Percentiles rank a stretch among this genome's conserved stretches.
Conservation (phyloP, 2,888 invertebrate genomes). For the Steinernema scapterisci region DNA sequence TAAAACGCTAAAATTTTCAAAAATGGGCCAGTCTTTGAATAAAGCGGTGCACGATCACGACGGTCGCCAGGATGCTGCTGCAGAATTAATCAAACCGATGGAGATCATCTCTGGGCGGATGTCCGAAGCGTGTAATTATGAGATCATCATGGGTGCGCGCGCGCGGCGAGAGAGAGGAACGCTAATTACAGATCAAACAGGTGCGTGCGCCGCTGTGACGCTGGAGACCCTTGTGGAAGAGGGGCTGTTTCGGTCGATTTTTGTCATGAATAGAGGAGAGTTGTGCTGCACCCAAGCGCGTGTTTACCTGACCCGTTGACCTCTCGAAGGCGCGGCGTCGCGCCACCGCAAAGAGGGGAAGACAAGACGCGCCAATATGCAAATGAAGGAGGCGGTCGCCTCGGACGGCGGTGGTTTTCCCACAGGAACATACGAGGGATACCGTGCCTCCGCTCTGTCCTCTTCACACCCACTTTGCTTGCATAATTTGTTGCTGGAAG, state of each 20-base stretch:
- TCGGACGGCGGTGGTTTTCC: neutral
- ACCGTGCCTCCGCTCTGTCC: neutral
- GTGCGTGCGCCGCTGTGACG: neutral
- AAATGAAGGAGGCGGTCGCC: neutral
- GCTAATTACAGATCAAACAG: slow-evolving; percentile 31
- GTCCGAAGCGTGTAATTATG: slow-evolving; percentile 21
- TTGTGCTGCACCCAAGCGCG: neutral
- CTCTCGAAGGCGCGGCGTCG: neutral
- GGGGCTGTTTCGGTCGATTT: neutral
- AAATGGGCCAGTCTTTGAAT: too few relatives aligned
- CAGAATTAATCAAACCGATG: slow-evolving; percentile 21
- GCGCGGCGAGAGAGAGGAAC: neutral
- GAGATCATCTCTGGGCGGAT: slow-evolving; percentile 10
- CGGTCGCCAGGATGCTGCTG: too few relatives aligned
- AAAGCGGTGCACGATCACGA: too few relatives aligned
- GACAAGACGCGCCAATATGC: neutral
- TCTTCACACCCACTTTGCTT: neutral
- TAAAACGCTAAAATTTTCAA: too few relatives aligned
- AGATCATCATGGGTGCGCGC: neutral
- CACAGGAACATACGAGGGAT: neutral
- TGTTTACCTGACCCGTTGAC: slow-evolving; percentile 32
- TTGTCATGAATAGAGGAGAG: neutral
- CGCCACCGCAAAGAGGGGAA: neutral
- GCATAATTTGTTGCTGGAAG: slow-evolving; percentile 6
- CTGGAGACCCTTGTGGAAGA: neutral